phyloP scores from a whole-genome alignment of 1,140 invertebrate species.

The Solenopsis fugax region DNA sequence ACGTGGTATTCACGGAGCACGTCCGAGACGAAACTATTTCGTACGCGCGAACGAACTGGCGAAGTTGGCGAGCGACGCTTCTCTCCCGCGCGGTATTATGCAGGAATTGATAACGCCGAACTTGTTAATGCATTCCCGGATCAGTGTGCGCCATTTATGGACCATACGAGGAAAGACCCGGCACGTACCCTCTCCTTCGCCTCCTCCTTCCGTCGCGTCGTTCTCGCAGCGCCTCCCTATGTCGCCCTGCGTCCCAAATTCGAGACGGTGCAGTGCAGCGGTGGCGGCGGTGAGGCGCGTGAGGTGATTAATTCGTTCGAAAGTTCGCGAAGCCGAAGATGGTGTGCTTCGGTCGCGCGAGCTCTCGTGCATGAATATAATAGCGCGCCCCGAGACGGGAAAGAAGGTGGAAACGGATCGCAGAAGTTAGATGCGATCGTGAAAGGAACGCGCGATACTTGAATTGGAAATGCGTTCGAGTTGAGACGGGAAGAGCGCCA shows the following conservation, averaged over 20 bases:
- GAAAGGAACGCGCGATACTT: slow-evolving; percentile 61
- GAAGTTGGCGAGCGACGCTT: slow-evolving; percentile 75
- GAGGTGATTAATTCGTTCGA: slow-evolving; percentile 72
- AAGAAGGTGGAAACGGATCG: slow-evolving; percentile 55
- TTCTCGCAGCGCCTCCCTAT: neutral
- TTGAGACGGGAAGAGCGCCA: slow-evolving; percentile 23
- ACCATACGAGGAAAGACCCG: slow-evolving; percentile 65
- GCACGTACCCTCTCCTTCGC: neutral
- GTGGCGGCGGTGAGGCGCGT: slow-evolving; percentile 40
- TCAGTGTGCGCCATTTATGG: slow-evolving; percentile 78
- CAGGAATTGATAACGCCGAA: slow-evolving; percentile 81
- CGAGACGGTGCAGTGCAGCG: neutral
- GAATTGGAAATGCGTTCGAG: slow-evolving; percentile 62
- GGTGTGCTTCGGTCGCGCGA: slow-evolving; percentile 32
- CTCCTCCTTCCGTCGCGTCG: neutral
- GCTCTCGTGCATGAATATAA: slow-evolving; percentile 56
- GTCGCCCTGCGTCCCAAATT: slow-evolving; percentile 53
- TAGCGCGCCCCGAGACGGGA: slow-evolving; percentile 13
- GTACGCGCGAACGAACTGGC: slow-evolving; percentile 60
- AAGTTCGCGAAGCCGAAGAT: slow-evolving; percentile 66
- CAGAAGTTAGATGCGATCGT: slow-evolving; percentile 62
- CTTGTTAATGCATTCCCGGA: slow-evolving; percentile 82
- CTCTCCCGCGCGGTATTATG: slow-evolving; percentile 73
- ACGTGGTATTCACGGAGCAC: slow-evolving; percentile 28
- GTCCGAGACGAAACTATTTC: slow-evolving; percentile 47